phyloP scores from a whole-genome alignment of 1,140 invertebrate genomes.

The Drosophila bifasciata region DNA sequence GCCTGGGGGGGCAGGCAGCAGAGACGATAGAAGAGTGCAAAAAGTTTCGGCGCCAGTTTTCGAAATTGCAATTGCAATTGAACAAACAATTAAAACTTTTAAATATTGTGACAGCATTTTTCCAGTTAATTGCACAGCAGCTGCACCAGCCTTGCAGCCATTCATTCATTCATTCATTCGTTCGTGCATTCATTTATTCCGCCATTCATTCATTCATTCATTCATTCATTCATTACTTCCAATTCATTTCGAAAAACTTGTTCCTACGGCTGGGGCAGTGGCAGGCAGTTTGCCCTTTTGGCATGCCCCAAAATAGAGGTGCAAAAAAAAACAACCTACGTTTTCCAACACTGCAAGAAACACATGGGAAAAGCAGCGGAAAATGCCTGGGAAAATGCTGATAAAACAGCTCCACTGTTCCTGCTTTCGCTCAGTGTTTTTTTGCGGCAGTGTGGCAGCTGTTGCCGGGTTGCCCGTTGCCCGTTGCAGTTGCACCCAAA shows the following conservation, averaged over 20 bases:
- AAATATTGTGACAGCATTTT: slow-evolving; percentile 81
- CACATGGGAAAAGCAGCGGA: neutral
- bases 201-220: slow-evolving; percentile 2
- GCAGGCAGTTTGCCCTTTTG: slow-evolving; percentile 28
- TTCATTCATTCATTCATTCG: neutral
- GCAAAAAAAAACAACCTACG: slow-evolving; percentile 35
- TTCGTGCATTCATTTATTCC: slow-evolving; percentile 20
- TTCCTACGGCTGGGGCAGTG: slow-evolving; percentile 6
- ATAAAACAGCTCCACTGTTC: too few species aligned
- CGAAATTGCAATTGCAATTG: slow-evolving; percentile 66
- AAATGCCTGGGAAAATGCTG: too few species aligned
- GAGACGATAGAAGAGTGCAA: slow-evolving; percentile 22
- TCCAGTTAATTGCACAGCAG: slow-evolving; percentile 74
- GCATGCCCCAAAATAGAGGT: slow-evolving; percentile 40
- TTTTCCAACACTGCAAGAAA: neutral
- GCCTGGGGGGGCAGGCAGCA: neutral
- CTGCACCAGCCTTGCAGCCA: neutral
- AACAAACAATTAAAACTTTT: slow-evolving; percentile 81
- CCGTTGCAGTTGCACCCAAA: slow-evolving; percentile 50
- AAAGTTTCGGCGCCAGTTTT: slow-evolving; percentile 50
- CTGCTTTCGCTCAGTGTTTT: slow-evolving; percentile 3
- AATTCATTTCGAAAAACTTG: slow-evolving; percentile 59
- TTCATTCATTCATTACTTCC: slow-evolving; percentile 64
- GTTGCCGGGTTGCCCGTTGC: slow-evolving; percentile 6
- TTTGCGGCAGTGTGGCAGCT: slow-evolving; percentile 15